Evolutionary conservation across 1,140 invertebrate species (phyloP).

Genomic region (Galendromus occidentalis): DNA sequence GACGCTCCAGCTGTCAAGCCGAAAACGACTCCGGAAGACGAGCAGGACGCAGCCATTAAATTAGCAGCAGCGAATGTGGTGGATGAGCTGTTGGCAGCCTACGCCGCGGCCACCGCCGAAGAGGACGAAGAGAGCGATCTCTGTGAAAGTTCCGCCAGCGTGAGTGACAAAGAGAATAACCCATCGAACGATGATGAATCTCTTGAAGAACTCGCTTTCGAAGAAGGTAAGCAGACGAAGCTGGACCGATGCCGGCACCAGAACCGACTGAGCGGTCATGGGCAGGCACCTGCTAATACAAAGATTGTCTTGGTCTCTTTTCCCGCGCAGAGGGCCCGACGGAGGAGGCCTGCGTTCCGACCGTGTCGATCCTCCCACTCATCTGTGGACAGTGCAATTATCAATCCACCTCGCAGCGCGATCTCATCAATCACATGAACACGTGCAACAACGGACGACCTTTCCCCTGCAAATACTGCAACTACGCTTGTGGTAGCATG

Average conservation of each 20-base stretch:
- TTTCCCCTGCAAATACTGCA: conserved; percentile 10
- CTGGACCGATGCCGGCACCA: neutral
- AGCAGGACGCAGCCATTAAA: conserved; percentile 7
- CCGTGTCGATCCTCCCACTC: neutral
- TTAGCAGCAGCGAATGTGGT: neutral
- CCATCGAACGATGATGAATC: neutral
- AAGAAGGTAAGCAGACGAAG: neutral
- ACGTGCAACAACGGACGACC: neutral
- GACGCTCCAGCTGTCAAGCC: too few species aligned
- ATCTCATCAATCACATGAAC: conserved; percentile 10
- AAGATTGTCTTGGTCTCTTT: neutral
- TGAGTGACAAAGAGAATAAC: neutral
- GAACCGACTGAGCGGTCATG: neutral
- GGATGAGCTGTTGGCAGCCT: neutral
- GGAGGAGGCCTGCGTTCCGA: neutral
- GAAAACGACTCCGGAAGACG: neutral
- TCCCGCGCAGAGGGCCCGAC: neutral
- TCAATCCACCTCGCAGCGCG: neutral
- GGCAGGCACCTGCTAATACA: neutral
- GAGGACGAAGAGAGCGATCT: neutral
- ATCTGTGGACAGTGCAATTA: conserved; percentile 10
- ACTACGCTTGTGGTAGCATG: neutral
- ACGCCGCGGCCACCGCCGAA: neutral
- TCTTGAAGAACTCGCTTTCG: neutral
- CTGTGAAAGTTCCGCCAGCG: neutral